Base-by-base conservation (phyloP, 1,140 invertebrate genomes). In the Drosophila aff. region DNA sequence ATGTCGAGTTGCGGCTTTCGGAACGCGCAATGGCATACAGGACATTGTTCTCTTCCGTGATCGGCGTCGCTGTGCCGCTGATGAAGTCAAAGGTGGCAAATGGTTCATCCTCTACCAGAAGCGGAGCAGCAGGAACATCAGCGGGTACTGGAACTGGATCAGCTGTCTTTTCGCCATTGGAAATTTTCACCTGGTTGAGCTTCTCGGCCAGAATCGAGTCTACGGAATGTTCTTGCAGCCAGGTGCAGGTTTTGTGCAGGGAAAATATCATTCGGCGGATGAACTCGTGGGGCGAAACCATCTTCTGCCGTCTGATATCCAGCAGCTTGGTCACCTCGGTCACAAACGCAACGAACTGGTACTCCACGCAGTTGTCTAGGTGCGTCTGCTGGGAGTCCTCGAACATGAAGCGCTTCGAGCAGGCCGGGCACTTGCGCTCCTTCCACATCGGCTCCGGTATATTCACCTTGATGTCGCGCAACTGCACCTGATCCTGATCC, bases 381-480 rank as follows among this genome's bases (percentile, higher is more conserved):
- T 92, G 92, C 46, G 85, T 60, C n/a, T 80, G 76, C 52, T 90
- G 84, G 1, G 86, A 77, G 2, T 92, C 92, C 61, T 92, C 92
- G 52, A 92, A 91, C 92, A 92, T 92, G 49, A 91, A 92, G 4
- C 92, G 92, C 50, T 89, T 81, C 4, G 50, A 91, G 47, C 92
- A 92, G 5, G 85, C 92, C 18, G 79, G 78, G 41, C 92, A 92
- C 46, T 92, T 92, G 21, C 91, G 92, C 21, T 92, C 92, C 64
- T 92, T 92, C 75, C 90, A 92, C 65, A 78, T 92, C 7, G 85
- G 85, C 31, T 92, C 78, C 6, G 92, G 92, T 67, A 92, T 92
- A 18, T 86, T 86, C 0, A 92, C 91, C 18, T 89, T 89, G 9
- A 89, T 76, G 53, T 91, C 74, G 13, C 89, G 57, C 4, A 92